Percentiles rank a stretch among this genome's conserved stretches.
Conservation (phyloP, 2,888 invertebrate species). For the Andrena bicolor region DNA sequence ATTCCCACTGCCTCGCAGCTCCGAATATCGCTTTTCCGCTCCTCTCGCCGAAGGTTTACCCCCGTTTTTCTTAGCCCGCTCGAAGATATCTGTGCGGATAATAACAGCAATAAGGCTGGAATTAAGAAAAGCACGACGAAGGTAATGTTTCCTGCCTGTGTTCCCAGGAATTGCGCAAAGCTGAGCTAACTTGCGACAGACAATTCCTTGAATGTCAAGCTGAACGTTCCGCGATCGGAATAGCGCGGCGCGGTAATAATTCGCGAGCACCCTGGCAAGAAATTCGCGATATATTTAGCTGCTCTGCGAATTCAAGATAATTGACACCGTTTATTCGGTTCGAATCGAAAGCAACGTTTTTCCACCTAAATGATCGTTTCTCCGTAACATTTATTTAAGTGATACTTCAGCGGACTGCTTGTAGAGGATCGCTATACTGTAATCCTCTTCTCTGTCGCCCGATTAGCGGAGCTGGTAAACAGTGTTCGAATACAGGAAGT, state of each 20-base stretch:
- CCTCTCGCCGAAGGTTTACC: not conserved
- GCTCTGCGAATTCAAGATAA: slow-evolving; percentile 44
- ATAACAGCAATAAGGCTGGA: slow-evolving; percentile 42
- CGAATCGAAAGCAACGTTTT: slow-evolving; percentile 2
- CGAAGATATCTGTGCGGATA: slow-evolving; percentile 26
- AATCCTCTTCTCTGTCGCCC: not conserved
- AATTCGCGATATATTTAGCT: slow-evolving; percentile 55
- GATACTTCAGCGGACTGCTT: not conserved
- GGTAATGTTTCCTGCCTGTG: slow-evolving; percentile 52
- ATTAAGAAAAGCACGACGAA: slow-evolving; percentile 39
- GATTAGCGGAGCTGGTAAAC: not conserved
- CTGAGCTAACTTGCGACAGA: slow-evolving; percentile 56
- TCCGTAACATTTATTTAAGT: not conserved
- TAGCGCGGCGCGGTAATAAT: slow-evolving; percentile 56
- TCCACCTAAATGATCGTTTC: not conserved
- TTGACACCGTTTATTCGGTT: slow-evolving; percentile 1
- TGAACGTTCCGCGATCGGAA: slow-evolving; percentile 62
- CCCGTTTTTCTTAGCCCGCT: not conserved
- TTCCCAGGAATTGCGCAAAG: slow-evolving; percentile 57
- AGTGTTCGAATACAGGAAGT: not conserved
- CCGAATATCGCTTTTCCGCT: slow-evolving; percentile 15
- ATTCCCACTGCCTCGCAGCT: not conserved
- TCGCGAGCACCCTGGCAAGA: slow-evolving; percentile 56
- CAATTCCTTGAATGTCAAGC: slow-evolving; percentile 68
- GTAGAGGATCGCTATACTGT: not conserved